Conservation (phyloP, 64 coral and sea anemone species). For the Porites lutea region DNA sequence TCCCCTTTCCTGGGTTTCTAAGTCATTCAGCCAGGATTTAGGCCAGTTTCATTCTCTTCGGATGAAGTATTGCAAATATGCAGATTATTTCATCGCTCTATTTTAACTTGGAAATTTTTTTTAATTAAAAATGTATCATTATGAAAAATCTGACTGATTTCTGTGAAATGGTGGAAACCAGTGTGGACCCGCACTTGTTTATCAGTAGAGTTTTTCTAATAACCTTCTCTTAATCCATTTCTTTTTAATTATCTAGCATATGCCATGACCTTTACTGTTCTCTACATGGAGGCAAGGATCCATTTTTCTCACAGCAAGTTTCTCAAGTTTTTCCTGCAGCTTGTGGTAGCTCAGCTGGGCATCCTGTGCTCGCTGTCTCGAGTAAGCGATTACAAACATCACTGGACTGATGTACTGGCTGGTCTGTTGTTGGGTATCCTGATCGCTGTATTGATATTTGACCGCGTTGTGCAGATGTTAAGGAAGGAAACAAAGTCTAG, state of each 20-base stretch:
- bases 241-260: constrained; percentile 66
- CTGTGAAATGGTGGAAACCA: too few relatives aligned
- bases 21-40: too few relatives aligned
- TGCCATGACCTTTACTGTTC: constrained; percentile 76
- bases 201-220: background rate
- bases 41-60: too few relatives aligned
- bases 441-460: constrained; percentile 59
- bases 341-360: constrained; percentile 49
- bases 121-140: too few relatives aligned
- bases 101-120: too few relatives aligned
- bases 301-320: constrained; percentile 63
- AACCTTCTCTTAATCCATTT: background rate
- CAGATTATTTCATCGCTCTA: too few relatives aligned
- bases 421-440: constrained; percentile 73
- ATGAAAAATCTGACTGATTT: too few relatives aligned
- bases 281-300: constrained; percentile 76
- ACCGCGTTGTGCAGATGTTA: constrained; percentile 38
- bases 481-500: background rate
- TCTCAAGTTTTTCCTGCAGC: constrained; percentile 78
- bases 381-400: constrained; percentile 90
- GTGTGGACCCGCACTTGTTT: too few relatives aligned
- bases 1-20: too few relatives aligned
- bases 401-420: constrained; percentile 88
- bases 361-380: constrained; percentile 70
- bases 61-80: too few relatives aligned